Percentiles rank a stretch among this genome's conserved stretches.
These are phyloP conservation scores for Ianthella basta DNA, from an alignment of 37 sponge, comb jelly and placozoan genomes.

Conservation along the genomic window DNA sequence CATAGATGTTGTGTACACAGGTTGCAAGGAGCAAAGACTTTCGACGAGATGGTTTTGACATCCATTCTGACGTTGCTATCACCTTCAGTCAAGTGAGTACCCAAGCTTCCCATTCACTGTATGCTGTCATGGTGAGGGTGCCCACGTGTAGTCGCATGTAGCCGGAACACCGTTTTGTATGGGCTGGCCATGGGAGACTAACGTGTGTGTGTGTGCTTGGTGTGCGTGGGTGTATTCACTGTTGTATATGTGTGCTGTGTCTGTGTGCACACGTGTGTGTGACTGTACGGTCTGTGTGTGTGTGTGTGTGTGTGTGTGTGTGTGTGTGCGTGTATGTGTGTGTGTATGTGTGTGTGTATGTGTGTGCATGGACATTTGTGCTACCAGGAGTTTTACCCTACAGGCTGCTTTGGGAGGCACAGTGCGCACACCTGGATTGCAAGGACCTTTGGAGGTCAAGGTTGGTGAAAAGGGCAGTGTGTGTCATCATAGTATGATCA, in stretches of 20 bases:
- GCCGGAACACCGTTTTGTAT: too few species aligned
- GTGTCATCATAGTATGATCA: too few species aligned
- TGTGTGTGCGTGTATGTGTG: neutral
- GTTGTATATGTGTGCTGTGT: too few species aligned
- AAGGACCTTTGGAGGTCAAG: slow-evolving; percentile 80
- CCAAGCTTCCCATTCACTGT: too few species aligned
- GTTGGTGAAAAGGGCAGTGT: slow-evolving; percentile 41
- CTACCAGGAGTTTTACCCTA: neutral
- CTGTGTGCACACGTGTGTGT: neutral
- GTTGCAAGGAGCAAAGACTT: slow-evolving; percentile 68
- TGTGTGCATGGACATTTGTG: neutral
- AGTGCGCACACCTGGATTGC: slow-evolving; percentile 69
- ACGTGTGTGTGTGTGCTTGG: too few species aligned
- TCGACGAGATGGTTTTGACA: slow-evolving; percentile 80
- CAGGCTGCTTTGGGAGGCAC: slow-evolving; percentile 90
- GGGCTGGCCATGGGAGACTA: too few species aligned
- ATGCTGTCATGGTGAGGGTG: too few species aligned
- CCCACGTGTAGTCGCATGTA: too few species aligned
- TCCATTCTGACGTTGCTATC: slow-evolving; percentile 74
- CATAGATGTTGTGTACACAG: too few species aligned
- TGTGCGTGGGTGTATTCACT: too few species aligned
- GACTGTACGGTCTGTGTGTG: too few species aligned
- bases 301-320: neutral
- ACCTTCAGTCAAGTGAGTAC: slow-evolving; percentile 74
- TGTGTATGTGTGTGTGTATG: neutral